Conservation (phyloP, 2,888 invertebrate species). For the Hoplodrina blanda region DNA sequence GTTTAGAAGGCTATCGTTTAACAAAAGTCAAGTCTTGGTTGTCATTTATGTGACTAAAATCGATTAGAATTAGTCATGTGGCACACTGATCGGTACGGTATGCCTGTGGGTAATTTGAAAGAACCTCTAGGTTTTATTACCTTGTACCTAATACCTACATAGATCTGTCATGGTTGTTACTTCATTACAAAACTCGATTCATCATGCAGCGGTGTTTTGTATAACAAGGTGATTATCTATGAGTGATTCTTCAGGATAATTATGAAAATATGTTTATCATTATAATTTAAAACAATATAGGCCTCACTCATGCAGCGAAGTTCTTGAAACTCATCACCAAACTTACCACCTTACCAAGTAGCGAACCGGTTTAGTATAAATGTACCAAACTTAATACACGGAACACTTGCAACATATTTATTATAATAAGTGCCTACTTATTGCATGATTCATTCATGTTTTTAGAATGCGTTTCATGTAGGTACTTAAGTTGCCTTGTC, state of each 20-base stretch:
- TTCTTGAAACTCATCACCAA: neutral
- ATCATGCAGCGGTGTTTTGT: neutral
- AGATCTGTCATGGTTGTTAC: neutral
- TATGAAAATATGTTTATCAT: constrained; percentile 2
- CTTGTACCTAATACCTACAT: neutral
- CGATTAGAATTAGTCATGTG: neutral
- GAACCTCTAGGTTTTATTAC: neutral
- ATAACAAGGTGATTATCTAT: neutral
- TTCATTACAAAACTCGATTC: neutral
- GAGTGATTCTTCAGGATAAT: neutral
- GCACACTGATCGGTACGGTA: neutral
- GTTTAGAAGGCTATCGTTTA: too few species aligned
- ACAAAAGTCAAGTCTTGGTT: too few species aligned
- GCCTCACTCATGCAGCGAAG: neutral
- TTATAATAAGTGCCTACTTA: constrained; percentile 5
- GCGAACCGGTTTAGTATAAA: neutral
- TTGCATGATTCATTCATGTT: constrained; percentile 41
- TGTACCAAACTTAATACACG: constrained; percentile 13
- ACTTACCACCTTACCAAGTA: neutral
- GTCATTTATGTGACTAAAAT: neutral
- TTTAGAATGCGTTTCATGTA: constrained; percentile 33
- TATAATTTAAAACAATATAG: neutral
- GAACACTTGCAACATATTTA: constrained; percentile 19
- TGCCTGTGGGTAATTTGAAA: neutral
- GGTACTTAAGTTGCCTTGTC: neutral